phyloP scores from a whole-genome alignment of 2,888 invertebrate genomes.

The Halictus quadricinctus region DNA sequence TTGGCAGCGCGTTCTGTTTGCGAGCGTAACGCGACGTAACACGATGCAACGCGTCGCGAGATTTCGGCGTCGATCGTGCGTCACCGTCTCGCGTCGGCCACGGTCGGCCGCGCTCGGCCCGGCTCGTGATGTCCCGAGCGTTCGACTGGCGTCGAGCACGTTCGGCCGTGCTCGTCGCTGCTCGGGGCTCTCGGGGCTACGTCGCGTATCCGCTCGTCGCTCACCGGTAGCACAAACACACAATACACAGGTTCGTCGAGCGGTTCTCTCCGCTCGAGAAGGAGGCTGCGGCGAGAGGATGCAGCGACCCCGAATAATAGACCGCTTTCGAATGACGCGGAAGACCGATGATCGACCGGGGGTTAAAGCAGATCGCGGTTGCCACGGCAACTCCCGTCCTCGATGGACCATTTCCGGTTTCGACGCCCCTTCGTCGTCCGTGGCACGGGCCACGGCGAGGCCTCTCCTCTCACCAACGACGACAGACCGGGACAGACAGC shows the following conservation, averaged over 20 bases:
- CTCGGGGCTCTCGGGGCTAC: constrained; percentile 54
- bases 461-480: constrained; percentile 60
- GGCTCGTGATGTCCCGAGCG: constrained; percentile 52
- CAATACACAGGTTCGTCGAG: constrained; percentile 33
- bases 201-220: constrained; percentile 45
- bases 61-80: constrained; percentile 59
- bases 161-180: constrained; percentile 18
- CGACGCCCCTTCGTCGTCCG: constrained; percentile 54
- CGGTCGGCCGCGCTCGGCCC: constrained; percentile 33
- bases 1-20: constrained; percentile 51
- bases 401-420: constrained; percentile 75
- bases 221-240: constrained; percentile 56
- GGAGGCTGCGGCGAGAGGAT: constrained; percentile 52
- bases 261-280: constrained; percentile 35
- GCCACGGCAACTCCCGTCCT: constrained; percentile 75
- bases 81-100: constrained; percentile 51
- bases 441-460: constrained; percentile 63
- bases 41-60: constrained; percentile 62
- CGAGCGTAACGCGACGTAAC: constrained; percentile 64
- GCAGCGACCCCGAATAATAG: constrained; percentile 74
- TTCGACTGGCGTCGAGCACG: constrained; percentile 41
- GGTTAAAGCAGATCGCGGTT: constrained; percentile 75
- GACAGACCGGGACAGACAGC: constrained; percentile 56
- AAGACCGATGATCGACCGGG: constrained; percentile 72
- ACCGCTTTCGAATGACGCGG: constrained; percentile 75